Evolutionary conservation across 2,888 invertebrate species (phyloP), one percentile per base, ranked within the genome.

Genomic region (Drosophila longiperda): DNA sequence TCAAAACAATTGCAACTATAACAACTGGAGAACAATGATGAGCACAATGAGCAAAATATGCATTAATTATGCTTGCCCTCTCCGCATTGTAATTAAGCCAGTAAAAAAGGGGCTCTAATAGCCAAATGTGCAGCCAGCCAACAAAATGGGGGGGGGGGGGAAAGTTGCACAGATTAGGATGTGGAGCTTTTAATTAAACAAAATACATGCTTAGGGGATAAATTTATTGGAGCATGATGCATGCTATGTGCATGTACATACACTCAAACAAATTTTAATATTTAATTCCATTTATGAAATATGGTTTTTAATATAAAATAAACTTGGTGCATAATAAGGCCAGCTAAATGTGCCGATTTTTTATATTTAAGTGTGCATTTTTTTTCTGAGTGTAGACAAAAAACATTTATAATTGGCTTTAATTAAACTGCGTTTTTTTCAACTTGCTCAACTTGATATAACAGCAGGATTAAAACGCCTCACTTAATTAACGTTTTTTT

Each of bases 1-100:
- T 50, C 40, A 62, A 52, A 58, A 38, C 75, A 57, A 66, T 62
- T 73, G 62, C 34, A 42, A 62, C 49, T 59, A 55, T 73, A 57
- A 55, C 49, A 55, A 58, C 42, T 45, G 33, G 63, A 53, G 72
- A 64, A 64, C 54, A 67, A 74, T 73, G 40, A 68, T 38, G 36
- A n/a, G 53, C n/a, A 63, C 59, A 72, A 54, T 32, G 23, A 17
- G 23, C 57, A 57, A 33, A 20, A 55, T 20, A 38, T 12, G 23
- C 7, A 52, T 26, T 55, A 42, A 57, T 15, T 32, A 23, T n/a
- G n/a, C 52, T n/a, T 20, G 29, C 20, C n/a, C 29, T 50, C 50
- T 52, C 32, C 20, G 57, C 29, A 20, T 15, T 32, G 26, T 55
- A 55, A 55, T 55, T 38, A 55, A 38, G 55, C 55, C 29, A 12